Base-by-base conservation (phyloP, 92 coral and sea anemone species). In the Epizoanthus illoricatus region DNA sequence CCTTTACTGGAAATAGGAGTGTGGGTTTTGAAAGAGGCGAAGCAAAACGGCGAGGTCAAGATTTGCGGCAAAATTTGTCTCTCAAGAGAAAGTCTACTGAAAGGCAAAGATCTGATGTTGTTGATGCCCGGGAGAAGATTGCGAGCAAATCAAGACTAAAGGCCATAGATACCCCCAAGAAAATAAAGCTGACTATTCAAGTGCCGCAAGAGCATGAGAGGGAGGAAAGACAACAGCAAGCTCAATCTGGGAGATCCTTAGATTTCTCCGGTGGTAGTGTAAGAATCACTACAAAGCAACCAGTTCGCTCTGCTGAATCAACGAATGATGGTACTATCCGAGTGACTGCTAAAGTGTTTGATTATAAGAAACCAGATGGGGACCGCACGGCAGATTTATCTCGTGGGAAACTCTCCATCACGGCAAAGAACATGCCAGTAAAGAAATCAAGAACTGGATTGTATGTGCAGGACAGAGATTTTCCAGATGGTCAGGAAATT, bases 51-150 rank as follows among this genome's bases (percentile, higher is more conserved):
- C 69, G 57, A 75, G 36, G 68, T 18, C 81, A 58, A 59, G 81
- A 75, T 60, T 75, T 75, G 81, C 81, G 82, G 10, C 59, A 78
- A 45, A 78, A 18, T 55, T 43, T 78, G 82, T 58, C 67, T n/a
- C 71, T 79, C 66, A 80, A 84, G 39, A 67, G 80, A 60, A 69
- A 71, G 73, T 56, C 54, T 39, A 65, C 61, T 19, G 47, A 41
- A 0, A 57, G 76, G 42, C 70, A 55, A 80, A 16, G 66, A 6
- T 71, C 69, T 17, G 74, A 74, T 60, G 40, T 82, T 41, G 71
- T 71, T 36, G 97, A 93, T 68, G 97, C 94, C 20, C 86, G 97
- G 60, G 88, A 86, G 43, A 93, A 88, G 80, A 84, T 93, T 68
- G 65, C 79, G 23, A 67, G 62, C 13, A 88, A 89, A 56, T 65